A percentile compares a stretch with the other conserved stretches of the same genome.
Evolutionary conservation across 1,140 invertebrate species (phyloP).

Genomic region (Microplitis mediator): DNA sequence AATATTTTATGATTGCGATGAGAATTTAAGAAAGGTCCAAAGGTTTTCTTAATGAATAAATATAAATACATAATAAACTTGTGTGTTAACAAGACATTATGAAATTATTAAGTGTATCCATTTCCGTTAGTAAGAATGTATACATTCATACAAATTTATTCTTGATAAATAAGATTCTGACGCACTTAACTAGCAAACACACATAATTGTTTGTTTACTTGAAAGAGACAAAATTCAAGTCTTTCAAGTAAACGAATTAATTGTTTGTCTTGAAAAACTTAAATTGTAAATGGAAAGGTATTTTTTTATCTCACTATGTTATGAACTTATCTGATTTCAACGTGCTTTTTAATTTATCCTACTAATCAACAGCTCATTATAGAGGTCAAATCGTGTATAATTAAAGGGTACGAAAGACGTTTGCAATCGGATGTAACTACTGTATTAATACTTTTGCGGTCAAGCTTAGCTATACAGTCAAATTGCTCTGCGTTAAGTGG

Average conservation of each 20-base stretch:
- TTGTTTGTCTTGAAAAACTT: background rate
- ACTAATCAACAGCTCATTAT: background rate
- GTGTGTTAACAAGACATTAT: slow-evolving; percentile 6
- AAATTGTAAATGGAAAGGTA: background rate
- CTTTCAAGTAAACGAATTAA: background rate
- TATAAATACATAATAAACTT: background rate
- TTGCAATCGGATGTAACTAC: no score
- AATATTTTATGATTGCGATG: background rate
- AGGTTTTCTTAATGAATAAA: background rate
- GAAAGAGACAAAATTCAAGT: background rate
- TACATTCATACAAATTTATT: slow-evolving; percentile 10
- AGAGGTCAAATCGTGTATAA: background rate
- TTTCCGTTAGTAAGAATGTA: background rate
- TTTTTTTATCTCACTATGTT: background rate
- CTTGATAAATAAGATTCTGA: slow-evolving; percentile 14
- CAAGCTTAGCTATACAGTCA: background rate
- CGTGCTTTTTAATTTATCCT: background rate
- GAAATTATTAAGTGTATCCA: slow-evolving; percentile 7
- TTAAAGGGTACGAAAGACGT: background rate
- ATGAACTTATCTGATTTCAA: background rate
- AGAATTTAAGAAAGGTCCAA: background rate
- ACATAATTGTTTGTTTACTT: background rate
- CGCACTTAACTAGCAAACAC: slow-evolving; percentile 4
- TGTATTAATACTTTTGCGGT: background rate
- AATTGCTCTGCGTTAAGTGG: slow-evolving; percentile 22